Evolutionary conservation across 2,888 invertebrate genomes (phyloP), one percentile per base, ranked within the genome.

Genomic region (Acanthosoma haemorrhoidale): DNA sequence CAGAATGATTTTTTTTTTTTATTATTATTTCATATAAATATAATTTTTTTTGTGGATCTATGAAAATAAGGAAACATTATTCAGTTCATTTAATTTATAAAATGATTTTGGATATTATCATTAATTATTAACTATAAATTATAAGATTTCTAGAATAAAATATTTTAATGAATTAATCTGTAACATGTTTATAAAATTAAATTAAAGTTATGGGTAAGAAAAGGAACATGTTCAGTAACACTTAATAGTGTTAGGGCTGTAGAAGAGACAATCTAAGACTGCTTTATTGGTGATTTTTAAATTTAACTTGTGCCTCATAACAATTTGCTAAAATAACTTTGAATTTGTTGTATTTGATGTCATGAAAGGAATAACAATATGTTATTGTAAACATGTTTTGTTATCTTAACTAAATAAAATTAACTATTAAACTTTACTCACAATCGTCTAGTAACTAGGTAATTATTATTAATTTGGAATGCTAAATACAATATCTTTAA

Each of bases 251-350:
- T 51, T 6, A 2, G 51, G 51, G 51, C 51, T 51, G 51, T 51
- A 25, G 25, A 25, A 51, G 51, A 51, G 51, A 25, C 29, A 51
- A 51, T 51, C 25, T 18, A 51, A 51, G 51, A 51, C 51, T 51
- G 51, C 51, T 51, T 51, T 51, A 25, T 51, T 51, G 51, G 51
- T 51, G 51, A 51, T 51, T 51, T n/a, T 29, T 51, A 51, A 51
- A 51, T 51, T 51, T 51, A 51, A 51, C 51, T 51, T n/a, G 51
- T 51, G 51, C 51, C 51, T 51, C 51, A n/a, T 51, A 51, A 51
- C 51, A 6, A n/a, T 51, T 51, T 51, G 25, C 51, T 51, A 51
- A 51, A 25, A n/a, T 51, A 51, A 51, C 25, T 51, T 51, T 51
- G 21, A 51, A 25, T 51, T 51, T 51, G 51, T 51, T 51, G 21